Conservation (phyloP, 1,140 invertebrate species). For the Papilio dardanus region DNA sequence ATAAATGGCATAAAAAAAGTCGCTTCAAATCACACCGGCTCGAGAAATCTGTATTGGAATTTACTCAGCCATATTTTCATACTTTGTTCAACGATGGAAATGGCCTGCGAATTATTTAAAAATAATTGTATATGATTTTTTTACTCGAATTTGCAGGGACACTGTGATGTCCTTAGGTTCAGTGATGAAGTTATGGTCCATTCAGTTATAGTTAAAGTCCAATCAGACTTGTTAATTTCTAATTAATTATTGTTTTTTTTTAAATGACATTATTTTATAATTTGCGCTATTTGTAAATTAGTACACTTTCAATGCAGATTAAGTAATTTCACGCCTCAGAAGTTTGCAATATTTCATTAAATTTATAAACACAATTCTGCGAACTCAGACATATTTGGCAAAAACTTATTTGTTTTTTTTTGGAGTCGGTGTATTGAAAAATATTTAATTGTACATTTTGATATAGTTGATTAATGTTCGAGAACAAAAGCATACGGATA, state of each 20-base stretch:
- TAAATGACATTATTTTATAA: too few species aligned
- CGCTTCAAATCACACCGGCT: constrained; percentile 11
- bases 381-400: background rate
- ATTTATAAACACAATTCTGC: background rate
- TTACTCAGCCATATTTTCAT: constrained; percentile 5
- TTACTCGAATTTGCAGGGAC: too few species aligned
- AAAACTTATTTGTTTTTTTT: background rate
- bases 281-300: too few species aligned
- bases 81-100: background rate
- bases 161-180: background rate
- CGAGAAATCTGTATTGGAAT: constrained; percentile 22
- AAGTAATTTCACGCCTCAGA: background rate
- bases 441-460: constrained; percentile 4
- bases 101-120: background rate
- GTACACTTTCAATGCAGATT: too few species aligned
- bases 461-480: constrained; percentile 13
- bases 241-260: too few species aligned
- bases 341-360: background rate
- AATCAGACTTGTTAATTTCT: too few species aligned
- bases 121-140: background rate
- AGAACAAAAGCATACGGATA: constrained; percentile 21
- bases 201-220: too few species aligned
- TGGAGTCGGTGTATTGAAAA: background rate
- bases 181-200: too few species aligned
- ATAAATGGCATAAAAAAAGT: constrained; percentile 28